A percentile compares a stretch with the other conserved stretches of the same genome.
Evolutionary conservation across 2,113 vertebrate genomes (phyloP).

Genomic region (Protobothrops flavoviridis): DNA sequence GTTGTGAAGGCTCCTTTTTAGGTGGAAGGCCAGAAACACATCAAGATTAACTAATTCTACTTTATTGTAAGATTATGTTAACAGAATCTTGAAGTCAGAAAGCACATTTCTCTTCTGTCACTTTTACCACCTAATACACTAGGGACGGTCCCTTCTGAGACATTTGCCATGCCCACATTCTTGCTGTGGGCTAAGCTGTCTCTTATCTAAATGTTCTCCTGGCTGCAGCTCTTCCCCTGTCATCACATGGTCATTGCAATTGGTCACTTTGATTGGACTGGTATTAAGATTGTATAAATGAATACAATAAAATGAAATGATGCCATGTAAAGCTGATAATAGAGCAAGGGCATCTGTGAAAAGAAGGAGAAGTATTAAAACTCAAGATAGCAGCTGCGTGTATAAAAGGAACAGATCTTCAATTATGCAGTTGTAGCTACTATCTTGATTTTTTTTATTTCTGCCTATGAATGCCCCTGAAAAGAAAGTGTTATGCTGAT

Average conservation of each 20-base stretch:
- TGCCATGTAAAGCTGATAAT: not conserved
- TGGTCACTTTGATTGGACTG: not conserved
- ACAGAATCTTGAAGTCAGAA: not conserved
- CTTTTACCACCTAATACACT: not conserved
- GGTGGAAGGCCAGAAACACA: not conserved
- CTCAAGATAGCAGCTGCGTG: not conserved
- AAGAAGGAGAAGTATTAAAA: not conserved
- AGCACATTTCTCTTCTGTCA: not conserved
- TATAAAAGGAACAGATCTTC: not conserved
- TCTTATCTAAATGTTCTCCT: not conserved
- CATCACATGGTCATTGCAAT: not conserved
- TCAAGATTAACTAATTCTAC: not conserved
- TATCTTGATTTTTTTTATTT: not conserved
- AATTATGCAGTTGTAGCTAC: not conserved
- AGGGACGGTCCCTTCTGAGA: not conserved
- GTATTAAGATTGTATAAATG: not conserved
- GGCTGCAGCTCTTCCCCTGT: not conserved
- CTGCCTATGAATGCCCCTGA: not conserved
- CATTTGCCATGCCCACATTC: not conserved
- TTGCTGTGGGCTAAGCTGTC: not conserved
- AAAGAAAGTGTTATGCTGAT: not conserved
- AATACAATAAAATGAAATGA: not conserved
- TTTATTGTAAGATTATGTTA: not conserved
- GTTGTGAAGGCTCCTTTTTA: not conserved
- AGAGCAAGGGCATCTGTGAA: not conserved